phyloP scores from a whole-genome alignment of 2,797 vertebrate genomes.

The Alectoris magna region DNA sequence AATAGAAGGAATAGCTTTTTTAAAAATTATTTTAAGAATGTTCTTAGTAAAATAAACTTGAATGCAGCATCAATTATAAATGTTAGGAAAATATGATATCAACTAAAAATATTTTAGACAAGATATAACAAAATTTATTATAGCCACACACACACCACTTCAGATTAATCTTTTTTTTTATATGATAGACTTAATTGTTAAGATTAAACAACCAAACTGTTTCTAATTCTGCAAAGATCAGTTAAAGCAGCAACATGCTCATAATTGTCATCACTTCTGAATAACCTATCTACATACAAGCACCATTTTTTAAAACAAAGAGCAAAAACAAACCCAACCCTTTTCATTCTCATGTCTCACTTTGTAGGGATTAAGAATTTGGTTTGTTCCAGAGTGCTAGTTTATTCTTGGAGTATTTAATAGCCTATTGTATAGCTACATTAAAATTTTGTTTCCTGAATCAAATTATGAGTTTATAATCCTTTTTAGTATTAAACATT shows the following conservation, averaged over 20 bases:
- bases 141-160: fast-evolving
- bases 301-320: background rate
- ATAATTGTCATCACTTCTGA: background rate
- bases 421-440: background rate
- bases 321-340: background rate
- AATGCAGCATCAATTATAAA: background rate
- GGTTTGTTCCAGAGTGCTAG: background rate
- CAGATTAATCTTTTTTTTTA: background rate
- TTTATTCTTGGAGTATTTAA: background rate
- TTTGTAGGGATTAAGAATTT: background rate
- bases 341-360: background rate
- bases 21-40: too few species aligned
- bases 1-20: background rate
- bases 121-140: background rate
- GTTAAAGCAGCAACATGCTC: background rate
- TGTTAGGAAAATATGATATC: background rate
- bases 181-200: background rate
- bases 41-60: background rate
- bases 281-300: background rate
- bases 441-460: background rate
- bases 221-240: background rate
- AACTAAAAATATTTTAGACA: background rate
- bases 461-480: background rate
- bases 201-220: background rate
- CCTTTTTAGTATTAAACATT: background rate